Evolutionary conservation across 2,113 vertebrate genomes (phyloP).

Genomic region (Pardalotus punctatus): DNA sequence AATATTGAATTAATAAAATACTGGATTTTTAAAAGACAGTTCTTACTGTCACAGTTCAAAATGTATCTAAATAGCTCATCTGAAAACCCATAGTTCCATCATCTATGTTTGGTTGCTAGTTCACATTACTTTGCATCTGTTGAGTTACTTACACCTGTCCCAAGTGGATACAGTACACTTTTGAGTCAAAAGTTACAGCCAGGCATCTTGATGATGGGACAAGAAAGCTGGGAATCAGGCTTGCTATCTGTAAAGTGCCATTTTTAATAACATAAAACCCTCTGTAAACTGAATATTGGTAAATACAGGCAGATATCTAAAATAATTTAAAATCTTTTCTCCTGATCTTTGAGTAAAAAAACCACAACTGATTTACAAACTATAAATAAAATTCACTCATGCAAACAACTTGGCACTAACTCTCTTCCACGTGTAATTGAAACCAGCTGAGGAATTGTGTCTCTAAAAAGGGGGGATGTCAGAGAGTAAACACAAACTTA

Average conservation of each 20-base stretch:
- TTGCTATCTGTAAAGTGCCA: background rate
- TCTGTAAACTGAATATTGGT: background rate
- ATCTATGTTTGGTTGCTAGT: background rate
- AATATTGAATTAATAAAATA: background rate
- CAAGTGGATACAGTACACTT: background rate
- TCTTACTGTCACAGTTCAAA: background rate
- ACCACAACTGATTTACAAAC: conserved; percentile 23
- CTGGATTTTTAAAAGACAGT: background rate
- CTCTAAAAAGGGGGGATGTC: background rate
- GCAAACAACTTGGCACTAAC: conserved; percentile 50
- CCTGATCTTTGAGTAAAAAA: background rate
- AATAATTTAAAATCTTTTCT: background rate
- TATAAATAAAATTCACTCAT: conserved; percentile 51
- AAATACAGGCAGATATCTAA: background rate
- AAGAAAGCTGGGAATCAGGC: background rate
- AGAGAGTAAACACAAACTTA: conserved; percentile 46
- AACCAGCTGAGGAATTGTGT: conserved; percentile 27
- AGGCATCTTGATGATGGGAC: background rate
- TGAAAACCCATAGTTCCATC: background rate
- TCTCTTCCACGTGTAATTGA: conserved; percentile 6
- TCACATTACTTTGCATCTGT: background rate
- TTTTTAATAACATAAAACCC: background rate
- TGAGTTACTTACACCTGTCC: background rate
- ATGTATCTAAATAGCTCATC: background rate
- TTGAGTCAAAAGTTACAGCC: conserved; percentile 20